Base-by-base conservation (phyloP, 2,888 invertebrate genomes). In the Zele albiditarsus region DNA sequence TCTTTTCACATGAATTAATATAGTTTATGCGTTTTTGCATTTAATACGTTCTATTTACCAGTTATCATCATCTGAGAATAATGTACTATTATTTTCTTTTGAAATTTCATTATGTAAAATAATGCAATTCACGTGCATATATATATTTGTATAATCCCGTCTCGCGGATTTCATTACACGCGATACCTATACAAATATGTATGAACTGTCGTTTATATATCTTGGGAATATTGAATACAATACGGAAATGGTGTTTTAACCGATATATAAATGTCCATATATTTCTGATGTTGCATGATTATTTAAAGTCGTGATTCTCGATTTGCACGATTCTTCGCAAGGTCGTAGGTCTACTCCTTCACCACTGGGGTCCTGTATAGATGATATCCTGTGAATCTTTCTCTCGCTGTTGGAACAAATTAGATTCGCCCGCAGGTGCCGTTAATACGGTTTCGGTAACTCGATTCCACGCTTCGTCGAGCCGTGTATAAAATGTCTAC, bases 361-460 rank as follows among this genome's bases (percentile, higher is more conserved):
- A 67, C 49, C 62, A 25, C 33, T 27, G 49, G 53, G 53, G 49
- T 69, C 60, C 33, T 38, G 25, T 27, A 25, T 10, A 42, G 60
- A 71, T 60, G 53, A 71, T 73, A 38, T 67, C 53, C 46, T 70
- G 57, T n/a, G 74, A 27, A 73, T 75, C 71, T 75, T 71, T 38
- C 57, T 71, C 57, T 62, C 62, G 70, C 69, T 71, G 68, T 68
- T 31, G 72, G 71, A 77, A 77, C 75, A 79, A 79, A 80, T 80
- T 80, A 79, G 79, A 80, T 79, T 79, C 77, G 77, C 76, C 73
- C 65, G 72, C 76, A 79, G 80, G 80, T 80, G 80, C 80, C 80
- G 79, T 80, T 80, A 80, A 79, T 79, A 79, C 79, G 78, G 78
- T 78, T 79, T 80, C 76, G 77, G 79, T 80, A 78, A 79, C 77